Evolutionary conservation across 2,888 invertebrate genomes (phyloP).

Genomic region (Octonoba sinensis): DNA sequence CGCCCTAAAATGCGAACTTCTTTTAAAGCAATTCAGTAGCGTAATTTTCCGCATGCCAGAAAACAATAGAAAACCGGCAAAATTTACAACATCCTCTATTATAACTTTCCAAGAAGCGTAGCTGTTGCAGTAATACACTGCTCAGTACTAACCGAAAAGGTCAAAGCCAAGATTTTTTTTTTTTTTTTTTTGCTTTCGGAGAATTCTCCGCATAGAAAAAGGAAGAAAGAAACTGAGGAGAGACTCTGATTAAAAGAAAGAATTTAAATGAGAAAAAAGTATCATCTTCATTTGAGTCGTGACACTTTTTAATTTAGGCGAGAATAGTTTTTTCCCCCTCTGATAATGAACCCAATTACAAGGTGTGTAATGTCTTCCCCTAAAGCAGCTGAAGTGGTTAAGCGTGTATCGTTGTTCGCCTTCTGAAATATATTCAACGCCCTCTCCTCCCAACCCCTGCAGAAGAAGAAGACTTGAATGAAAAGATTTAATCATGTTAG

Average conservation of each 20-base stretch:
- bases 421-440: no score
- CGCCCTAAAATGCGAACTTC: no score
- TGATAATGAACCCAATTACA: conserved; percentile 35
- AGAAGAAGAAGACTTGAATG: no score
- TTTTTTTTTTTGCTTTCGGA: neutral
- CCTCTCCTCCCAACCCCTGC: no score
- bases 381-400: no score
- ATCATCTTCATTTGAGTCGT: conserved; percentile 22
- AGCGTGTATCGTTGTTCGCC: no score
- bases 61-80: conserved; percentile 16
- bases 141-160: no score
- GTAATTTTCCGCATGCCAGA: neutral
- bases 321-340: conserved; percentile 22
- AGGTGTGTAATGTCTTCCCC: conserved; percentile 9
- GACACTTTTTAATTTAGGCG: conserved; percentile 44
- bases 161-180: no score
- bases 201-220: neutral
- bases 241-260: neutral
- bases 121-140: conserved; percentile 6
- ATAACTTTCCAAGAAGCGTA: conserved; percentile 19
- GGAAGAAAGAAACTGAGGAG: neutral
- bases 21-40: no score
- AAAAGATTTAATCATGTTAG: no score
- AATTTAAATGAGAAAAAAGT: conserved; percentile 17
- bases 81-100: conserved; percentile 28